Percentiles rank a stretch among this genome's conserved stretches.
phyloP scores from a whole-genome alignment of 2,797 vertebrate species.

The Setipinna tenuifilis region DNA sequence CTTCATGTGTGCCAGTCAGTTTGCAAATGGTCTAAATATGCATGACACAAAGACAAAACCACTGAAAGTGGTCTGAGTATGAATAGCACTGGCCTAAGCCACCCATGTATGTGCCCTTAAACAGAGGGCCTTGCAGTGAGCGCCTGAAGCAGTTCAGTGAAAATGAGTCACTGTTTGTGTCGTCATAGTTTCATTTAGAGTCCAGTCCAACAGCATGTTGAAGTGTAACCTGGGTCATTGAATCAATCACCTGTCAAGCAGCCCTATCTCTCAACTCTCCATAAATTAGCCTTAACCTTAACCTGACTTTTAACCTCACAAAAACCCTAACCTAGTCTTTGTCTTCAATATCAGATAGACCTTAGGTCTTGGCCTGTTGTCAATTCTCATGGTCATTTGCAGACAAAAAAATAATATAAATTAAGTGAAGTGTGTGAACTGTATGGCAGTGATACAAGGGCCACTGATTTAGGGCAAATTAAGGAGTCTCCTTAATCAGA shows the following conservation, averaged over 20 bases:
- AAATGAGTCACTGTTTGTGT: not conserved
- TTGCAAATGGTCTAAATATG: slow-evolving; percentile 48
- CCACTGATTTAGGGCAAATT: no score
- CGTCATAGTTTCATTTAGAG: not conserved
- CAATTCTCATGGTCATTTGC: not conserved
- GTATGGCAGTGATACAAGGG: no score
- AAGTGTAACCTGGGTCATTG: not conserved
- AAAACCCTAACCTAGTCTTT: not conserved
- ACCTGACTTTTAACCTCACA: not conserved
- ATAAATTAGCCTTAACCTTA: not conserved
- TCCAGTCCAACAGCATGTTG: not conserved
- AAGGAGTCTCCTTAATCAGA: not conserved
- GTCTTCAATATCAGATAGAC: not conserved
- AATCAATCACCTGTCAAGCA: not conserved
- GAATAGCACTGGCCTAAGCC: not conserved
- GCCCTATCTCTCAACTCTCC: not conserved
- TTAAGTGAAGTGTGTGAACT: not conserved
- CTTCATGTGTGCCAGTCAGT: slow-evolving; percentile 30
- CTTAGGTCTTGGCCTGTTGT: not conserved
- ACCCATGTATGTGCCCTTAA: not conserved
- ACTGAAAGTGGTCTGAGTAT: slow-evolving; percentile 8
- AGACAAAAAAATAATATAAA: not conserved
- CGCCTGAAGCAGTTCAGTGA: not conserved
- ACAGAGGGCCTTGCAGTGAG: not conserved
- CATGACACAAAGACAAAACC: slow-evolving; percentile 26